Evolutionary conservation across 2,888 invertebrate species (phyloP).

Genomic region (Gonocerus acuteangulatus): DNA sequence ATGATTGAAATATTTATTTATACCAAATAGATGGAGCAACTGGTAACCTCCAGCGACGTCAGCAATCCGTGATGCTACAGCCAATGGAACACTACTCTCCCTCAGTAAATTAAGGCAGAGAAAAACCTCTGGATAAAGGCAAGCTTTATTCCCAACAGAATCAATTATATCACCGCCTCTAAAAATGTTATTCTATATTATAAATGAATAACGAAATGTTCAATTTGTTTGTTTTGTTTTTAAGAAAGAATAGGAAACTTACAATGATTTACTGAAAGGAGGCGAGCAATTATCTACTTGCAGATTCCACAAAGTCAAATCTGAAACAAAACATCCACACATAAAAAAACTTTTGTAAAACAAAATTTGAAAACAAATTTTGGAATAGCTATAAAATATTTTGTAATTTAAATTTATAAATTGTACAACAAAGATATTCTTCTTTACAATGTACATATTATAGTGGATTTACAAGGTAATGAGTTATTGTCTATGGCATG

Average conservation of each 20-base stretch:
- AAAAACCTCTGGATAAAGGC: constrained; percentile 21
- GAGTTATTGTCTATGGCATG: too few species aligned
- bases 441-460: too few species aligned
- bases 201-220: constrained; percentile 3
- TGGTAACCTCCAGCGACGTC: constrained; percentile 39
- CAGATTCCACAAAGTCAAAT: constrained; percentile 39
- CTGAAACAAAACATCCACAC: constrained; percentile 31
- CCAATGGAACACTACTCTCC: constrained; percentile 34
- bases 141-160: constrained; percentile 28
- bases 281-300: constrained; percentile 37
- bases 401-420: too few species aligned
- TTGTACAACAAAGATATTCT: too few species aligned
- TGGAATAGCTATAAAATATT: too few species aligned
- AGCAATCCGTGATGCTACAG: constrained; percentile 38
- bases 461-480: too few species aligned
- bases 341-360: neutral
- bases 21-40: constrained; percentile 37
- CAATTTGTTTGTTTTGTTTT: too few species aligned
- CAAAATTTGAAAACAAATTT: too few species aligned
- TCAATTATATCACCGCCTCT: constrained; percentile 35
- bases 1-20: constrained; percentile 37
- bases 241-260: too few species aligned
- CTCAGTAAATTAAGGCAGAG: constrained; percentile 32
- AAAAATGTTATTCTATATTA: constrained; percentile 13
- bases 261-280: constrained; percentile 42